Evolutionary conservation across 2,888 invertebrate genomes (phyloP).

Genomic region (Dasysyrphus tricinctus): DNA sequence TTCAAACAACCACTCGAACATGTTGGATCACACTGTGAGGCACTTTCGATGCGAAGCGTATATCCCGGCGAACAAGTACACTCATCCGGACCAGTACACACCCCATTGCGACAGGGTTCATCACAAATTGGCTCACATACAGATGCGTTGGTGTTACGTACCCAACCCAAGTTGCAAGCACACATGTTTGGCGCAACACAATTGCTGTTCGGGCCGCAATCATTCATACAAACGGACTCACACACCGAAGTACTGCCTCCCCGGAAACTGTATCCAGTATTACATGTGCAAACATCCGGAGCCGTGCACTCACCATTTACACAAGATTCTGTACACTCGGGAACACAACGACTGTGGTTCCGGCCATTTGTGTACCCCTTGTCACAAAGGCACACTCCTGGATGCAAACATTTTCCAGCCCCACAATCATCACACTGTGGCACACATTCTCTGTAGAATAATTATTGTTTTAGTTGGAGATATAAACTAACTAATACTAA

Average conservation of each 20-base stretch:
- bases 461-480: background rate
- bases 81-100: constrained; percentile 83
- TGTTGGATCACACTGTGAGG: constrained; percentile 79
- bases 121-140: constrained; percentile 80
- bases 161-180: constrained; percentile 84
- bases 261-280: constrained; percentile 77
- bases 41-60: constrained; percentile 76
- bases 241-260: constrained; percentile 79
- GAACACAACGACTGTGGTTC: constrained; percentile 78
- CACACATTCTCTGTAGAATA: constrained; percentile 78
- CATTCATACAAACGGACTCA: constrained; percentile 80
- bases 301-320: constrained; percentile 79
- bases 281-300: constrained; percentile 80
- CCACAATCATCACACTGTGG: constrained; percentile 80
- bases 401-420: constrained; percentile 79
- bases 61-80: constrained; percentile 84
- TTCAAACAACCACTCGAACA: constrained; percentile 80
- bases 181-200: constrained; percentile 86
- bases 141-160: constrained; percentile 76
- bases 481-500: background rate
- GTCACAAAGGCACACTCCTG: constrained; percentile 79
- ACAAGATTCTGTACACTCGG: constrained; percentile 79
- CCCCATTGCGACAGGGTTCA: constrained; percentile 79
- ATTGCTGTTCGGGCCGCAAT: constrained; percentile 82
- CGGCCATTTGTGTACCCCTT: constrained; percentile 78